Evolutionary conservation across 2,888 invertebrate genomes (phyloP), one percentile per base, ranked within the genome.

Genomic region (Portevinia maculata): DNA sequence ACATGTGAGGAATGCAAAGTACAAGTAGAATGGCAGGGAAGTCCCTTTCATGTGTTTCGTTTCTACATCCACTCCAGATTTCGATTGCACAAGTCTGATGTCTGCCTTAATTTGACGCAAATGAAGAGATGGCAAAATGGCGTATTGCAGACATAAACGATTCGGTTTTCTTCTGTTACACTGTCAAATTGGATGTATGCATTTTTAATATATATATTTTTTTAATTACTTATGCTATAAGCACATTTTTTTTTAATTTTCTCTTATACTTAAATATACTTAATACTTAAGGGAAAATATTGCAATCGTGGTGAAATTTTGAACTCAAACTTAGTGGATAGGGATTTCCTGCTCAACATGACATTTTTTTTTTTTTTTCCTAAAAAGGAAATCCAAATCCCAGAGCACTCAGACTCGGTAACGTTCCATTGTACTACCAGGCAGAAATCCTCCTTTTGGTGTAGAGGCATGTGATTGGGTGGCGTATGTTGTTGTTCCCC

Each of bases 61-160:
- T 39, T 59, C 44, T 52, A 24, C 41, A 8, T 60, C n/a, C n/a
- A 50, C 64, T 65, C 28, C 44, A 69, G 57, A 32, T 52, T 30
- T 64, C 24, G 41, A 75, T 55, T 81, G 39, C 53, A 65, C 39
- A 37, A 73, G n/a, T 41, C 59, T 46, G 44, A 37, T 55, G 65
- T 60, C 48, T 62, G 34, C 17, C 53, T 67, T 41, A 57, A 53
- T 69, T 62, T 60, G 48, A 7, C 32, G 55, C 44, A 71, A 60
- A 62, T 46, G 52, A 53, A 19, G 59, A 21, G 32, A 46, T 44
- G 21, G 19, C 74, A 75, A 75, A 75, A 79, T 79, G 75, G 75
- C 74, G 79, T 39, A 4, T 24, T 13, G 32, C 50, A 21, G 15
- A 17, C 46, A 39, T 39, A 53, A 53, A 34, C 28, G 46, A 24